These are phyloP conservation scores for Drosophila differens DNA, from an alignment of 2,888 invertebrate genomes.

Conservation along the genomic window DNA sequence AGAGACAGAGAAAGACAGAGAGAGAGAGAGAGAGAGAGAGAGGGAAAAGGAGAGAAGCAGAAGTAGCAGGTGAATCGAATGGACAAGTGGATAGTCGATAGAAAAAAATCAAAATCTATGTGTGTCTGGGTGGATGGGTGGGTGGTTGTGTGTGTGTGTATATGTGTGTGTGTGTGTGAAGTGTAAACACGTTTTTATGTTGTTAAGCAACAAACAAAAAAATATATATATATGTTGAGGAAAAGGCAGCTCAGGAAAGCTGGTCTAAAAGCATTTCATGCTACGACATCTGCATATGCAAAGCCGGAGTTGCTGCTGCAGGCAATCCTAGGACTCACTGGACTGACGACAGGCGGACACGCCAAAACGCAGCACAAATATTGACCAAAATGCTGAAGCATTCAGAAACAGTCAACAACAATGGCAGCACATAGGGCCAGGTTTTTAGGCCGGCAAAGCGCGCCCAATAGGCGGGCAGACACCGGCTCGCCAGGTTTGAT, in stretches of 20 bases:
- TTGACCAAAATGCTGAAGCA: slow-evolving; percentile 71
- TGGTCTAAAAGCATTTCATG: slow-evolving; percentile 63
- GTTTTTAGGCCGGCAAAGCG: neutral
- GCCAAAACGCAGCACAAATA: slow-evolving; percentile 72
- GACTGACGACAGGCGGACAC: slow-evolving; percentile 25
- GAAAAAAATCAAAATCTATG: slow-evolving; percentile 34
- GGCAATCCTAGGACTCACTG: slow-evolving; percentile 8
- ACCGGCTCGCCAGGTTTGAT: slow-evolving; percentile 7
- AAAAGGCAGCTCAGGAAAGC: slow-evolving; percentile 35
- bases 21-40: neutral
- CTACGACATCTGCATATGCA: slow-evolving; percentile 63
- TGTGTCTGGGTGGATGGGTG: slow-evolving; percentile 6
- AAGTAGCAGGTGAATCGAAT: slow-evolving; percentile 48
- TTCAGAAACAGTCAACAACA: slow-evolving; percentile 65
- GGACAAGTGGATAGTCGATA: slow-evolving; percentile 31
- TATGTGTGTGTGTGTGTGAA: slow-evolving; percentile 47
- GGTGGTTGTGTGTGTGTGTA: slow-evolving; percentile 23
- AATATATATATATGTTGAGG: slow-evolving; percentile 6
- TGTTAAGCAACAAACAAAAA: slow-evolving; percentile 59
- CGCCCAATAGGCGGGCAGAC: neutral
- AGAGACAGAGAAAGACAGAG: neutral
- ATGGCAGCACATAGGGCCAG: slow-evolving; percentile 24
- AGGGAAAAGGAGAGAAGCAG: slow-evolving; percentile 7
- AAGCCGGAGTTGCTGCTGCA: slow-evolving; percentile 24
- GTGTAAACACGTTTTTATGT: slow-evolving; percentile 76